Evolutionary conservation across 1,140 invertebrate species (phyloP), one percentile per base, ranked within the genome.

Genomic region (Chrysomallon squamiferum): DNA sequence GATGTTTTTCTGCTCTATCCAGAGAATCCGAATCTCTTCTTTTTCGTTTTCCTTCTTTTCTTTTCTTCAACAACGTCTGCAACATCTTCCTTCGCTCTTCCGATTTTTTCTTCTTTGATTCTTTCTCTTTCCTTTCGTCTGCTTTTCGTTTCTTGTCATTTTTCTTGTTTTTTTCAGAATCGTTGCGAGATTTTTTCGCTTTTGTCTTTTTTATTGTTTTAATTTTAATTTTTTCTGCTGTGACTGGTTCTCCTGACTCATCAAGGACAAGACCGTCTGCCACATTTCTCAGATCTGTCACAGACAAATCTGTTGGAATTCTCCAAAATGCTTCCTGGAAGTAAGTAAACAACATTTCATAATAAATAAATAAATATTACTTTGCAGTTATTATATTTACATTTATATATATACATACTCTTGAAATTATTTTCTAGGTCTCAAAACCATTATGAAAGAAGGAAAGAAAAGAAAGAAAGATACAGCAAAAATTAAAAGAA

Each of bases 261-360:
- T 76, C 69, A 2, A 79, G 62, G 9, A 45, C 61, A 11, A 84
- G 43, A 5, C 76, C 73, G 13, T 72, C 63, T 18, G 72, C 72
- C 18, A 77, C 62, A 22, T 66, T 66, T 9, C 64, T 62, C 9
- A 84, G 62, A 6, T 76, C 72, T 18, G 56, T 35, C 3, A 69
- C 35, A 9, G 59, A 58, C 45, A 79, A 61, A 2, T 74, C 68
- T 18, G 70, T 71, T 20, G 80, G 76, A 35, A 84, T 81, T 71
- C 82, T 71, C 82, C 82, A 84, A 52, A 82, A 84, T 29, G 73
- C 66, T 68, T 84, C 80, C 81, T 83, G 60, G 32, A 65, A 62
- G 15, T n/a, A 59, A 25, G 29, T 30, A 9, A 29, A 58, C 38
- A 41, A 27, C 25, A 43, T n/a, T 20, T 35, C 3, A n/a, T n/a